Evolutionary conservation across 2,113 vertebrate genomes (phyloP), one percentile per base, ranked within the genome.

Genomic region (Spea multiplicata): DNA sequence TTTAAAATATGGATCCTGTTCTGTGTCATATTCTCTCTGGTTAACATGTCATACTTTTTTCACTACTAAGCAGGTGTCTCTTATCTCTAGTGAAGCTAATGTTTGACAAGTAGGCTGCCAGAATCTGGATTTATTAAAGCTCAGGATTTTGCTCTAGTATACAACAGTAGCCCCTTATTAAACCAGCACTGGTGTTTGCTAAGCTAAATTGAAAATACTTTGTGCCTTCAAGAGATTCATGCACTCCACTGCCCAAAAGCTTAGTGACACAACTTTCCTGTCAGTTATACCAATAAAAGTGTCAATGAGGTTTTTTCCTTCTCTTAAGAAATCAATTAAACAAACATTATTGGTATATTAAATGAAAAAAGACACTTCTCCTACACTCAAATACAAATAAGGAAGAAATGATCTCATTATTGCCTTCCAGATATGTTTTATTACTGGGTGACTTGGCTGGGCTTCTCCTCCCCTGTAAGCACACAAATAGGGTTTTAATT

Each of bases 91-190:
- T 10, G 5, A 44, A 49, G 48, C n/a, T 17, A 59, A 7, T 75
- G 62, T 76, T 76, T 76, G 74, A 75, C 74, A 68, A 68, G 66
- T 52, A 59, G 44, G 57, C 52, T 61, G 75, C 16, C 53, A 30
- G 66, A 44, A 44, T 61, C 44, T 69, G 66, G 53, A 76, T 69
- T 68, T 76, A 76, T 76, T 76, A 76, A 76, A 69, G 66, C 66
- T 14, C 74, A 59, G 66, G n/a, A 61, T 49, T 66, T 75, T 50
- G 30, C n/a, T 69, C 5, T 45, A 69, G 52, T 47, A 69, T 48
- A 61, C 45, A 76, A 76, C 74, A 76, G 74, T 76, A 76, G 74
- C 66, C n/a, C 45, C 30, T 16, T 61, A 30, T 30, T 61, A 17
- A 64, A 64, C 4, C 30, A 64, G 5, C n/a, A 4, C 12, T 61